These are phyloP conservation scores for Yponomeuta evonymella DNA, from an alignment of 2,888 invertebrate species.

Conservation along the genomic window DNA sequence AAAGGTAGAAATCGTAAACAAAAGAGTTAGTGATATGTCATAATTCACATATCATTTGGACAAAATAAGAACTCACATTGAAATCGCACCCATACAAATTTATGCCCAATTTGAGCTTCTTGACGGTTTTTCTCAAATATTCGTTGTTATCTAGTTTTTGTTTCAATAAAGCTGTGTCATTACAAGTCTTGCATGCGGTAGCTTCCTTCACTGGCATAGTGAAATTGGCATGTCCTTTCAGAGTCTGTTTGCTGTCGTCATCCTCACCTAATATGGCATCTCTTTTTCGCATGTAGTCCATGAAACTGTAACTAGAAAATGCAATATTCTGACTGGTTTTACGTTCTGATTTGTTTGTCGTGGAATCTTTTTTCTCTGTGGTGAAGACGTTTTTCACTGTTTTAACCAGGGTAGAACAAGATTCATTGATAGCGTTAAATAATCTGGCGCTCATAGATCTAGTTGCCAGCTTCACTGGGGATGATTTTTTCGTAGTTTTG, in stretches of 20 bases:
- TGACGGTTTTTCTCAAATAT: conserved; percentile 46
- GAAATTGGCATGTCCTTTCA: conserved; percentile 23
- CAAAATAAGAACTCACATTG: conserved; percentile 40
- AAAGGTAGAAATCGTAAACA: conserved; percentile 4
- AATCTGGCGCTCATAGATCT: conserved; percentile 41
- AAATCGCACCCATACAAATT: conserved; percentile 67
- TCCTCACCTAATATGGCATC: conserved; percentile 34
- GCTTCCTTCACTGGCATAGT: conserved; percentile 19
- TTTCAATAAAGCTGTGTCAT: conserved; percentile 45
- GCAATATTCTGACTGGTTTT: conserved; percentile 10
- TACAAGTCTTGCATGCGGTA: conserved; percentile 49
- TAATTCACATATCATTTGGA: background rate
- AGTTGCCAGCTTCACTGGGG: conserved; percentile 19
- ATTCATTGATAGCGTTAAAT: conserved; percentile 51
- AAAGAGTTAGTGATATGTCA: background rate
- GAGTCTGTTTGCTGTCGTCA: conserved; percentile 18
- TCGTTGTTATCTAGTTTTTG: conserved; percentile 44
- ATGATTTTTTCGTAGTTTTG: conserved; percentile 26
- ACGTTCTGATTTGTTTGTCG: conserved; percentile 15
- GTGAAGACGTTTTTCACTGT: conserved; percentile 52
- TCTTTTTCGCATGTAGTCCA: conserved; percentile 51
- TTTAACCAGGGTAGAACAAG: conserved; percentile 52
- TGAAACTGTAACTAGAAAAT: conserved; percentile 45
- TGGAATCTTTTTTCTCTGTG: conserved; percentile 24
- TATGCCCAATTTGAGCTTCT: conserved; percentile 61